These are phyloP conservation scores for Pachyramphus minor DNA, from an alignment of 2,113 vertebrate species.

Conservation along the genomic window DNA sequence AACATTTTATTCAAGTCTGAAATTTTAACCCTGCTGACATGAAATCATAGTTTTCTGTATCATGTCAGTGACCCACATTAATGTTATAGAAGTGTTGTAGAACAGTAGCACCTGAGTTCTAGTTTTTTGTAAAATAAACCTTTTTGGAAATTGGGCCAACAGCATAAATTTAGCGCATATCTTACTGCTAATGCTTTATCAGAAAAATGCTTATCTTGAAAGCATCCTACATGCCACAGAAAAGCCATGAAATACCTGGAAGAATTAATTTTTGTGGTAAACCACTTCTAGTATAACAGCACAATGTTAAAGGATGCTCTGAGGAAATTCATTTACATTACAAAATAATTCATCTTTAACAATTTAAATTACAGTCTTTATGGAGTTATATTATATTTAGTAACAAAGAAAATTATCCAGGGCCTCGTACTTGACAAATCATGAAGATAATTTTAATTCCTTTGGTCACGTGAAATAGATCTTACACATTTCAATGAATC, in stretches of 20 bases:
- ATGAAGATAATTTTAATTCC: background rate
- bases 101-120: slow-evolving; percentile 15
- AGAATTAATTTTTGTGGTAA: background rate
- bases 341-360: background rate
- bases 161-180: slow-evolving; percentile 25
- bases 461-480: background rate
- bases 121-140: slow-evolving; percentile 19
- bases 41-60: slow-evolving; percentile 40
- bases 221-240: background rate
- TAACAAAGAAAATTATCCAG: background rate
- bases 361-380: background rate
- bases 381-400: background rate
- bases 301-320: background rate
- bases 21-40: slow-evolving; percentile 39
- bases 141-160: slow-evolving; percentile 16
- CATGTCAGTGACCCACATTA: slow-evolving; percentile 46
- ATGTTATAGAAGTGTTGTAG: background rate
- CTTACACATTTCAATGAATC: background rate
- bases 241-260: background rate
- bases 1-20: slow-evolving; percentile 43
- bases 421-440: background rate
- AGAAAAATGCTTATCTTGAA: background rate
- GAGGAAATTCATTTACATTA: background rate
- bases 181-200: background rate
- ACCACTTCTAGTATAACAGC: background rate